These are phyloP conservation scores for Stenichneumon culpator DNA, from an alignment of 2,888 invertebrate species.

Conservation along the genomic window DNA sequence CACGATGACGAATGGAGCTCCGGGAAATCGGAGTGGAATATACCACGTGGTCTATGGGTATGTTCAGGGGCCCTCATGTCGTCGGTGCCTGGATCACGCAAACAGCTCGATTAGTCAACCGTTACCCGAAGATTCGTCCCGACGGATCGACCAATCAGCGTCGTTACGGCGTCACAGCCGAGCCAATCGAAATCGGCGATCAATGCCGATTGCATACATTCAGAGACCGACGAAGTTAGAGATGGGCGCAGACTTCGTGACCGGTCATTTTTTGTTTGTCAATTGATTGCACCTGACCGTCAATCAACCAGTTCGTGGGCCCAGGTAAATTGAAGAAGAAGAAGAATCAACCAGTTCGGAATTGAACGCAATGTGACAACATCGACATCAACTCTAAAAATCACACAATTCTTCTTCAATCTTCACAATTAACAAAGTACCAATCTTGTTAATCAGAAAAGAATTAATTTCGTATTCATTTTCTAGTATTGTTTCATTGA, in stretches of 20 bases:
- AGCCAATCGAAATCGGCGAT: not conserved
- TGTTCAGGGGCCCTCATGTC: conserved; percentile 95
- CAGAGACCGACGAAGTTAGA: not conserved
- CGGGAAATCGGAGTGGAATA: conserved; percentile 91
- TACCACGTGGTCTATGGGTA: conserved; percentile 89
- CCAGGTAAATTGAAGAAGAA: too few relatives aligned
- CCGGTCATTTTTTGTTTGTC: too few relatives aligned
- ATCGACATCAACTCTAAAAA: not conserved
- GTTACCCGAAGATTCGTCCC: not conserved
- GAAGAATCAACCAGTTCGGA: too few relatives aligned
- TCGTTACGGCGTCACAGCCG: not conserved
- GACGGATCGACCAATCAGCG: not conserved
- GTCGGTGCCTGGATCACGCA: conserved; percentile 90
- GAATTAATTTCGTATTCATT: not conserved
- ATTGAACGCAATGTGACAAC: not conserved
- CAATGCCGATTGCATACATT: too few relatives aligned
- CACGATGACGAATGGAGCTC: conserved; percentile 90
- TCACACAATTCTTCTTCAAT: too few relatives aligned
- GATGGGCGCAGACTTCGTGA: too few relatives aligned
- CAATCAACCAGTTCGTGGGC: too few relatives aligned
- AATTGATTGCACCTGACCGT: too few relatives aligned
- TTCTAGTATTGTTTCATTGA: not conserved
- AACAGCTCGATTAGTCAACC: not conserved
- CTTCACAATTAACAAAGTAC: too few relatives aligned
- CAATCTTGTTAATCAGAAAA: too few relatives aligned